Base-by-base conservation (phyloP, 2,888 invertebrate species). In the Dryobotodes eremita region DNA sequence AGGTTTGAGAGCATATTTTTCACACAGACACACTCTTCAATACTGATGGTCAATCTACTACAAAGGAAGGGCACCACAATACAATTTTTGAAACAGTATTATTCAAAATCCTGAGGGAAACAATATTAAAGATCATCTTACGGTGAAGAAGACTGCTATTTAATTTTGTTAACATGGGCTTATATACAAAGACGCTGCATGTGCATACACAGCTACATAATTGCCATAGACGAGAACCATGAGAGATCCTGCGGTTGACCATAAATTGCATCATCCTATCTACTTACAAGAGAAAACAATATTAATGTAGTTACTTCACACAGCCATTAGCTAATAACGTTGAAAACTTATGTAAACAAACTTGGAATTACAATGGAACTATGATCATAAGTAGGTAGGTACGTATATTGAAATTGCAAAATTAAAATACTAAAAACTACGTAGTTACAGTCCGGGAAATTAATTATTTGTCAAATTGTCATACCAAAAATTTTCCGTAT, bases 161-260 rank as follows among this genome's bases (percentile, higher is more conserved):
- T 48, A 48, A 48, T 13, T 61, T 31, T 23, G 50, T 62, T n/a
- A 57, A 75, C 23, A 55, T 26, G 55, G 13, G 23, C 15, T 50
- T 20, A 26, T 55, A 15, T 31, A 57, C n/a, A 2, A 66, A 50
- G 5, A 42, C 62, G 26, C 13, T 31, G 50, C 48, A 57, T 65
- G 11, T 46, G 4, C 48, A 71, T 55, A 69, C 48, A 71, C 62
- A 59, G 70, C 53, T 42, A 55, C 66, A 48, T 74, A 74, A 70
- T 74, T n/a, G 11, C 59, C 31, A 17, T 26, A 64, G 53, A 70
- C 68, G 53, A 81, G 72, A 72, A 64, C 65, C 73, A 78, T 72
- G 53, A 75, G 62, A 70, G 59, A 81, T 71, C 59, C 36, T 85
- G 85, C 65, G 85, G 82, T 85, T 75, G 59, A 78, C 71, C 85